These are phyloP conservation scores for Glaucidium brasilianum DNA, from an alignment of 2,113 vertebrate species.

Conservation along the genomic window DNA sequence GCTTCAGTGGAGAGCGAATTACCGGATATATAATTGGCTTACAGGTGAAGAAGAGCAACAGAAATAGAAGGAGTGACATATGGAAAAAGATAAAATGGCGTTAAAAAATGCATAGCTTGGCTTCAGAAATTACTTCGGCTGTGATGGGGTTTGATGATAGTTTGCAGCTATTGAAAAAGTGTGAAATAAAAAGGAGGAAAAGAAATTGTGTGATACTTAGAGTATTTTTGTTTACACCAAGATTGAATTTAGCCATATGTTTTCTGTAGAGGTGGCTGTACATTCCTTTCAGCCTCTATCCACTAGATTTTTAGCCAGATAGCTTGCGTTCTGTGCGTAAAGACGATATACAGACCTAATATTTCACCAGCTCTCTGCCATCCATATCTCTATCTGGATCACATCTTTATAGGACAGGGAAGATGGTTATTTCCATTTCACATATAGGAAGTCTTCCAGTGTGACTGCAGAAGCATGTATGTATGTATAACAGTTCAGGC, in stretches of 20 bases:
- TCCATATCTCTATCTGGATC: neutral
- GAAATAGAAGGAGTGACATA: slow-evolving; percentile 53
- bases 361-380: neutral
- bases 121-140: slow-evolving; percentile 1
- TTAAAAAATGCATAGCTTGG: slow-evolving; percentile 50
- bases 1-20: neutral
- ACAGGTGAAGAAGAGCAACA: slow-evolving; percentile 44
- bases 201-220: slow-evolving; percentile 13
- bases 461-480: neutral
- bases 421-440: neutral
- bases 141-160: slow-evolving; percentile 26
- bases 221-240: slow-evolving; percentile 60
- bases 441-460: neutral
- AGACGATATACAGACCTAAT: neutral
- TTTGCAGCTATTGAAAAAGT: slow-evolving; percentile 37
- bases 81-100: slow-evolving; percentile 12
- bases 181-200: slow-evolving; percentile 41
- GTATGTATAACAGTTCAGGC: fast-evolving
- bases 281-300: neutral
- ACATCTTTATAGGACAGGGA: neutral
- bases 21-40: slow-evolving; percentile 19
- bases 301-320: neutral
- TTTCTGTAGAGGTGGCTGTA: slow-evolving; percentile 40
- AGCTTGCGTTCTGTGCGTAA: neutral
- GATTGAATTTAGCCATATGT: slow-evolving; percentile 50